Evolutionary conservation across 2,797 vertebrate species (phyloP), one percentile per base, ranked within the genome.

Genomic region (Pachyuromys duprasi): DNA sequence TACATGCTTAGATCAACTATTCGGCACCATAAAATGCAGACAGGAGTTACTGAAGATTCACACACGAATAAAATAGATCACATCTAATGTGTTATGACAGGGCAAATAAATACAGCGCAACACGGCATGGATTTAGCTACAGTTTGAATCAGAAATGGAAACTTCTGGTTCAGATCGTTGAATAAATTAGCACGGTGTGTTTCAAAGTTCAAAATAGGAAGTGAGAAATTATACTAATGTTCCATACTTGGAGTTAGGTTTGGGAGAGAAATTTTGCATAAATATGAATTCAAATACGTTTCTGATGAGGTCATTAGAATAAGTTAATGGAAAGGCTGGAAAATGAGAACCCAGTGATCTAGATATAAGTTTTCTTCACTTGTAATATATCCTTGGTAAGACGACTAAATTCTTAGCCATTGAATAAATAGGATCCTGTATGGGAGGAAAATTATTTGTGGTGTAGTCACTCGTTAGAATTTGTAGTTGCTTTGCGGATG

Each of bases 101-200:
- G n/a, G 60, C 55, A 80, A 89, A 80, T 42, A 86, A 93, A 72
- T 39, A 65, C 6, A 75, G 67, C 42, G 80, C 81, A 75, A 31
- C 20, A 20, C n/a, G 15, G 5, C 86, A 53, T 67, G 13, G 15
- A 82, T 53, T 86, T 90, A 93, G 28, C 39, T 89, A 72, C 26
- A 28, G n/a, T 90, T 90, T 20, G 74, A 93, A 45, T 65, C 63
- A 84, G n/a, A 92, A 89, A 70, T 89, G 53, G 78, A 91, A 33
- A 55, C 65, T 78, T 88, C 39, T 84, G 39, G n/a, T 63, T 92
- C 80, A 42, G 33, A 70, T 63, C 62, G 11, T 26, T 92, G 90
- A 78, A 42, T 78, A 78, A 62, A 84, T 53, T 79, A 45, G 33
- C 28, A 31, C 3, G 13, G 72, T 70, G 67, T 45, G 15, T 79